phyloP scores from a whole-genome alignment of 1,140 invertebrate species.

The Hormaphis cornu region DNA sequence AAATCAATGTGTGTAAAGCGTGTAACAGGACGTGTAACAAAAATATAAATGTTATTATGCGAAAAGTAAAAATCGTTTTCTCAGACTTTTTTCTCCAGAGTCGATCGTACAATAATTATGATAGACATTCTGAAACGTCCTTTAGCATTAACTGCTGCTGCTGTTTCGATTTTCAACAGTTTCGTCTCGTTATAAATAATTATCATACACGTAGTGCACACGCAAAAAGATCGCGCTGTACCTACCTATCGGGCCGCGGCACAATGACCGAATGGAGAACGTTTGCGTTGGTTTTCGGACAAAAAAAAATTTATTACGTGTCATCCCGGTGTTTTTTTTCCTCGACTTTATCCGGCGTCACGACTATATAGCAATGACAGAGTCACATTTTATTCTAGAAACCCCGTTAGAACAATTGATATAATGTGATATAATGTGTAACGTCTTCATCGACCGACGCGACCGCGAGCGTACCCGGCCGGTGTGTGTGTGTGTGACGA shows the following conservation, averaged over 20 bases:
- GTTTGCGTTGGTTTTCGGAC: neutral
- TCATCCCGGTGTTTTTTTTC: neutral
- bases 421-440: no score
- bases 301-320: neutral
- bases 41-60: no score
- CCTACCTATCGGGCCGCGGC: neutral
- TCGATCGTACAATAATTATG: no score
- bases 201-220: no score
- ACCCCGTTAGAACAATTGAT: slow-evolving; percentile 24
- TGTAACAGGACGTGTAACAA: no score
- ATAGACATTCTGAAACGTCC: no score
- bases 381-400: neutral
- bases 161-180: no score
- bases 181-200: no score
- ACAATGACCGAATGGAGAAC: neutral
- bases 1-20: no score
- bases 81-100: no score
- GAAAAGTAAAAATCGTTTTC: no score
- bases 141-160: no score
- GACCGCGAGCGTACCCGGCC: neutral
- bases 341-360: neutral
- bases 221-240: neutral
- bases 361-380: neutral
- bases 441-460: slow-evolving; percentile 7
- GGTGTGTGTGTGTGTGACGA: neutral